Evolutionary conservation across 2,888 invertebrate genomes (phyloP).

Genomic region (Tuta absoluta): DNA sequence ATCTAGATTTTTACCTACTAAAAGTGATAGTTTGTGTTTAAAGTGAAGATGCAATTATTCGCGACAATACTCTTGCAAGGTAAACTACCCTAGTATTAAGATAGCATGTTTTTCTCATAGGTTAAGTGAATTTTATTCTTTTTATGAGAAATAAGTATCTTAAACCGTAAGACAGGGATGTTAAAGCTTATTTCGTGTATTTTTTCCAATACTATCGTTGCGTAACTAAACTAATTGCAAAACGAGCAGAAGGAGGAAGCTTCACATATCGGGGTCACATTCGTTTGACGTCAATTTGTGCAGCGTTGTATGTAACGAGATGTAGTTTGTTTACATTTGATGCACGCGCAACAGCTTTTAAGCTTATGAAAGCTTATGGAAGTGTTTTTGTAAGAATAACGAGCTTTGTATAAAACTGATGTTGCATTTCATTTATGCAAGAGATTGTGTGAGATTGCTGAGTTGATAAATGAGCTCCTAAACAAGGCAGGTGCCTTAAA

Average conservation of each 20-base stretch:
- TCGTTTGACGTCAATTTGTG: constrained; percentile 25
- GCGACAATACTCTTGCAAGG: no score
- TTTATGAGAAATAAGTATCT: no score
- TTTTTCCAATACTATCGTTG: constrained; percentile 4
- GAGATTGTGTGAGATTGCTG: constrained; percentile 36
- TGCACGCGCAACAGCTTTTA: constrained; percentile 22
- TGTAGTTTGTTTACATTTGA: constrained; percentile 21
- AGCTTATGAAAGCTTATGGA: constrained; percentile 24
- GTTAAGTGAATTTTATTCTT: no score
- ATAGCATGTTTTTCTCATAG: no score
- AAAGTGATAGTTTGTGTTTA: no score
- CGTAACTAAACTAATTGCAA: background rate
- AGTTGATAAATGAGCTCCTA: background rate
- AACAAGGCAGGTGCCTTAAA: background rate
- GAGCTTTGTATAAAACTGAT: background rate
- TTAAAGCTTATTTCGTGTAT: no score
- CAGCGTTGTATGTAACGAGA: constrained; percentile 7
- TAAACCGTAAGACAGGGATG: no score
- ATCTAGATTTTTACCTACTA: no score
- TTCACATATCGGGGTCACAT: constrained; percentile 29
- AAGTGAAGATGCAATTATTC: no score
- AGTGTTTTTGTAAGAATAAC: constrained; percentile 2
- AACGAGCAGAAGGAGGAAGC: constrained; percentile 20
- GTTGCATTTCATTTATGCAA: constrained; percentile 27
- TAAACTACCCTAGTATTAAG: no score